Evolutionary conservation across 2,797 vertebrate genomes (phyloP), one percentile per base, ranked within the genome.

Genomic region (Parauchenoglanis punctatus): DNA sequence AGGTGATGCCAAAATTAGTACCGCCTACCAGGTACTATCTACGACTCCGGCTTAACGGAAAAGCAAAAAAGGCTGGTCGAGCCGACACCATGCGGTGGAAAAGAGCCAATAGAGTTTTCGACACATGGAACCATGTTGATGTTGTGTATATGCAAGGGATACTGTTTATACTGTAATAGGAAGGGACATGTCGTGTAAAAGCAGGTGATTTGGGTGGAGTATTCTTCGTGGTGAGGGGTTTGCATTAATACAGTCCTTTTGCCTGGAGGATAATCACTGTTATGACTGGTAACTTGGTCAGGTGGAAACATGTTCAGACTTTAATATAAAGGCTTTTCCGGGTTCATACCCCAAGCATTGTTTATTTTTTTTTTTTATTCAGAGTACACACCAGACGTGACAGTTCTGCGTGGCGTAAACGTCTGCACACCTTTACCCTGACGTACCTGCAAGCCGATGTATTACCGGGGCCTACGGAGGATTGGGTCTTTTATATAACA

Each of bases 271-370:
- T 35, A 59, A 81, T 78, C 67, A 63, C 72, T 67, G 87, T 85
- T 65, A 81, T 85, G 87, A 85, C 56, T 58, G 49, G 81, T 35
- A 59, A 40, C 46, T 44, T 35, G 20, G 13, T 75, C 52, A 15
- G 23, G 54, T 86, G 81, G 31, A 7, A 61, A 86, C 54, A 13
- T 83, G 31, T 58, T 83, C 82, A 76, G 67, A 25, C 20, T 58
- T 77, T 58, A 35, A 40, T 70, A 35, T 35, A 56, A 61, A 68
- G 73, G 31, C 70, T 54, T 85, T 87, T 87, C 87, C 77, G 35
- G 91, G 91, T 93, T 93, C 91, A 93, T 92, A 91, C 28, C 11
- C 20, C 44, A n/a, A 65, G 46, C 68, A 23, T 86, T 56, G 1
- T 3, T 40, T 11, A 12, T 40, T 2, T 2, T 15, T 31, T 76